Evolutionary conservation across 2,888 invertebrate species (phyloP).

Genomic region (Serrognathus titanus): DNA sequence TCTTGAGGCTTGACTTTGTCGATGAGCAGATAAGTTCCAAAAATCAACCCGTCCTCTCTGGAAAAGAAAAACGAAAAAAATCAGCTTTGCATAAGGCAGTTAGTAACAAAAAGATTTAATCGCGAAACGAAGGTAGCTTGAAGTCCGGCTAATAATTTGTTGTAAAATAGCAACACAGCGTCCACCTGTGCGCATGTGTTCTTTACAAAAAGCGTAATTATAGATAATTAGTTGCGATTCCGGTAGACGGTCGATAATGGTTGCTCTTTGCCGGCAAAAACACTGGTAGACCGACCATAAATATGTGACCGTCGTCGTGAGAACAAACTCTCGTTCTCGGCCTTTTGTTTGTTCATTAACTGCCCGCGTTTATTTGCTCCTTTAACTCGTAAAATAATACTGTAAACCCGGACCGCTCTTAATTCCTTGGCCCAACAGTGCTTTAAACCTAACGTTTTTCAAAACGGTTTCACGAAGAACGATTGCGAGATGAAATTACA

Average conservation of each 20-base stretch:
- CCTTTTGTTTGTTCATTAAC: conserved; percentile 20
- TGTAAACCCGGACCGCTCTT: no score
- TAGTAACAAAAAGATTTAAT: no score
- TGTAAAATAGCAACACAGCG: neutral
- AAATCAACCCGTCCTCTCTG: conserved; percentile 68
- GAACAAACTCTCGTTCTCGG: conserved; percentile 28
- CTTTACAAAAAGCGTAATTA: conserved; percentile 35
- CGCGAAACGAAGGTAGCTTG: no score
- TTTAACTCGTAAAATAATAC: conserved; percentile 5
- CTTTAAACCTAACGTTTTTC: conserved; percentile 8
- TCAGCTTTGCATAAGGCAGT: neutral
- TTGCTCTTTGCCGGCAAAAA: conserved; percentile 39
- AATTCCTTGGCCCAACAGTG: no score
- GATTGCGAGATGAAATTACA: neutral
- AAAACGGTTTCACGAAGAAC: conserved; percentile 7
- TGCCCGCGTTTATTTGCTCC: conserved; percentile 8
- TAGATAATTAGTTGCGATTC: conserved; percentile 41
- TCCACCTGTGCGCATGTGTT: conserved; percentile 18
- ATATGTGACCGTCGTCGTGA: conserved; percentile 35
- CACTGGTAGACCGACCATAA: conserved; percentile 35
- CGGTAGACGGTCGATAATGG: conserved; percentile 39
- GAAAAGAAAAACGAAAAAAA: conserved; percentile 24
- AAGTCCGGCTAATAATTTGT: no score
- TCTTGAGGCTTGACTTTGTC: conserved; percentile 59
- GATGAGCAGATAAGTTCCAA: conserved; percentile 67